Evolutionary conservation across 2,797 vertebrate genomes (phyloP).

Genomic region (Acropternis orthonyx): DNA sequence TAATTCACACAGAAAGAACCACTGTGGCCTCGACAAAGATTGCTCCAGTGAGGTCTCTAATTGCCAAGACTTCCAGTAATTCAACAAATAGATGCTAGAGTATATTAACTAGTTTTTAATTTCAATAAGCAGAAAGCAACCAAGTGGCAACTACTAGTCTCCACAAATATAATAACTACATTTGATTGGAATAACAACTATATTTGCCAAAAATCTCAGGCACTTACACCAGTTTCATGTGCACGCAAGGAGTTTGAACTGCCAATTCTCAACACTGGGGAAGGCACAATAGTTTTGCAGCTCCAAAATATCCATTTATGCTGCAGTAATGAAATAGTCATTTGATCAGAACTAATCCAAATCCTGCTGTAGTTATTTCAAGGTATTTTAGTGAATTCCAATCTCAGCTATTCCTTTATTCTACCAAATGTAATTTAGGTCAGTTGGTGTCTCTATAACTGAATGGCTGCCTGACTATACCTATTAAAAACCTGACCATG

Average conservation of each 20-base stretch:
- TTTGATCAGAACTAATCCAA: constrained; percentile 22
- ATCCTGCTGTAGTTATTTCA: constrained; percentile 1
- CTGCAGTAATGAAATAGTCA: background rate
- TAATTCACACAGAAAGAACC: background rate
- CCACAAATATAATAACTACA: background rate
- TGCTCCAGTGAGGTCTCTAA: background rate
- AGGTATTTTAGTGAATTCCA: constrained; percentile 27
- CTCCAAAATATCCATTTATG: constrained; percentile 46
- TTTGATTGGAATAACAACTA: background rate
- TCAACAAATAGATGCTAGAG: background rate
- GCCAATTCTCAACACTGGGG: background rate
- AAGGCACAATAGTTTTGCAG: constrained; percentile 20
- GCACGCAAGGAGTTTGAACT: background rate
- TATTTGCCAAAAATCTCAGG: background rate
- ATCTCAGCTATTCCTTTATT: constrained; percentile 46
- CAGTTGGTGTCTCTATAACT: constrained; percentile 38
- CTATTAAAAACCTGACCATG: constrained; percentile 19
- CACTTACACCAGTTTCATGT: background rate
- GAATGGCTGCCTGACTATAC: constrained; percentile 2
- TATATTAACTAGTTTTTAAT: constrained; percentile 8
- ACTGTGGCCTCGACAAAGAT: background rate
- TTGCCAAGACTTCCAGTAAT: background rate
- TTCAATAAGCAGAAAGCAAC: constrained; percentile 6
- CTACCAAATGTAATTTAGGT: constrained; percentile 22
- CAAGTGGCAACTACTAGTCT: background rate